phyloP scores from a whole-genome alignment of 2,888 invertebrate species.

The Dorcus hopei region DNA sequence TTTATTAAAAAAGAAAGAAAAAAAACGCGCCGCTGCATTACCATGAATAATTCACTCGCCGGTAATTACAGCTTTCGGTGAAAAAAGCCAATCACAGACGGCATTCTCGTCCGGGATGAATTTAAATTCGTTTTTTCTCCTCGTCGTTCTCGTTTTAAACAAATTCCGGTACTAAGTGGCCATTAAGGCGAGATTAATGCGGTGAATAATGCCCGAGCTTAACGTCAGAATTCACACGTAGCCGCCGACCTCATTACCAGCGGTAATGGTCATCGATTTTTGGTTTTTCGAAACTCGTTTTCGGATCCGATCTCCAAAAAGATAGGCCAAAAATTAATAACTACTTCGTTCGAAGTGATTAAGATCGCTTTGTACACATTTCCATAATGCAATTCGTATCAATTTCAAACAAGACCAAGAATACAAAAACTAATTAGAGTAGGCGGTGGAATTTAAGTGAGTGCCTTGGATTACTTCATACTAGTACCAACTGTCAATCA shows the following conservation, averaged over 20 bases:
- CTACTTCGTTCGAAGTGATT: too few relatives aligned
- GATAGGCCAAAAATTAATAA: too few relatives aligned
- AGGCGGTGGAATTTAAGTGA: too few relatives aligned
- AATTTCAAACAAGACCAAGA: too few relatives aligned
- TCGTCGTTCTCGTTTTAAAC: background rate
- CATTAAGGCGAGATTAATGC: background rate
- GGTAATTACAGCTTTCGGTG: background rate
- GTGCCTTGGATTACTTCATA: too few relatives aligned
- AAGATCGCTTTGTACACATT: too few relatives aligned
- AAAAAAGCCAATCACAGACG: constrained; percentile 1
- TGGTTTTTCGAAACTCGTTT: too few relatives aligned
- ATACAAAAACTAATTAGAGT: too few relatives aligned
- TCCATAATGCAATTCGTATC: too few relatives aligned
- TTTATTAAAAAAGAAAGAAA: background rate
- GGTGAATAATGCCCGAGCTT: background rate
- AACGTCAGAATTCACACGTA: constrained; percentile 2
- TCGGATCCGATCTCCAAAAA: too few relatives aligned
- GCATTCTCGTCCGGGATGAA: background rate
- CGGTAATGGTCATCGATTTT: too few relatives aligned
- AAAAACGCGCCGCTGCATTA: background rate
- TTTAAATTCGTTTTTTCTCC: background rate
- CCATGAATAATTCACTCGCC: constrained; percentile 1
- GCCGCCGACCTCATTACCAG: background rate
- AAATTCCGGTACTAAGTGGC: constrained; percentile 1
- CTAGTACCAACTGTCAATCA: too few relatives aligned